A percentile compares a stretch with the other conserved stretches of the same genome.
These are phyloP conservation scores for Cataglyphis hispanica DNA, from an alignment of 1,140 invertebrate genomes.

Conservation along the genomic window DNA sequence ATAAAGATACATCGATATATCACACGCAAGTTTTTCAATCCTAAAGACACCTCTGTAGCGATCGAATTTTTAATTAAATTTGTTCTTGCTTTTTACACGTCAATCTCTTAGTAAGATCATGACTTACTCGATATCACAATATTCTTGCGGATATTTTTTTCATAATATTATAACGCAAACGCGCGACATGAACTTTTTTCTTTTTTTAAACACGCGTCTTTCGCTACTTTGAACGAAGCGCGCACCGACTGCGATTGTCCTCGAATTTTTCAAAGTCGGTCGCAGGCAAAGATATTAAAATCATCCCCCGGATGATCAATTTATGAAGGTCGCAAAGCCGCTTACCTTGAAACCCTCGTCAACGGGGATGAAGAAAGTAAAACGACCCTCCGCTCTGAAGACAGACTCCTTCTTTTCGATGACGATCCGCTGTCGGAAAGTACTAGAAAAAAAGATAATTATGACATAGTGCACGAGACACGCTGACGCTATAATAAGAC, in stretches of 20 bases:
- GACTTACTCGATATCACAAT: background rate
- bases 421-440: conserved; percentile 91
- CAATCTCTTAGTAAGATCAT: background rate
- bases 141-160: background rate
- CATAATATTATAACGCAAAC: too few species aligned
- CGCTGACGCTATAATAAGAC: conserved; percentile 45
- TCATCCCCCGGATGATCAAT: conserved; percentile 51
- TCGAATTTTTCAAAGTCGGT: background rate
- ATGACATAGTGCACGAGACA: conserved; percentile 12
- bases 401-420: conserved; percentile 90
- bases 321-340: conserved; percentile 63
- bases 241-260: background rate
- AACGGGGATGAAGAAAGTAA: conserved; percentile 96
- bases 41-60: background rate
- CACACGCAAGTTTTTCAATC: background rate
- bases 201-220: background rate
- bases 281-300: conserved; percentile 25
- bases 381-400: conserved; percentile 91
- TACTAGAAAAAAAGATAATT: conserved; percentile 85
- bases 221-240: background rate
- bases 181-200: background rate
- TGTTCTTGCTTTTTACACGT: background rate
- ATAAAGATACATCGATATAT: background rate
- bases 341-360: conserved; percentile 95
- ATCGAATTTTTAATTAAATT: conserved; percentile 32